These are phyloP conservation scores for Pipra filicauda DNA, from an alignment of 2,113 vertebrate species.

Conservation along the genomic window DNA sequence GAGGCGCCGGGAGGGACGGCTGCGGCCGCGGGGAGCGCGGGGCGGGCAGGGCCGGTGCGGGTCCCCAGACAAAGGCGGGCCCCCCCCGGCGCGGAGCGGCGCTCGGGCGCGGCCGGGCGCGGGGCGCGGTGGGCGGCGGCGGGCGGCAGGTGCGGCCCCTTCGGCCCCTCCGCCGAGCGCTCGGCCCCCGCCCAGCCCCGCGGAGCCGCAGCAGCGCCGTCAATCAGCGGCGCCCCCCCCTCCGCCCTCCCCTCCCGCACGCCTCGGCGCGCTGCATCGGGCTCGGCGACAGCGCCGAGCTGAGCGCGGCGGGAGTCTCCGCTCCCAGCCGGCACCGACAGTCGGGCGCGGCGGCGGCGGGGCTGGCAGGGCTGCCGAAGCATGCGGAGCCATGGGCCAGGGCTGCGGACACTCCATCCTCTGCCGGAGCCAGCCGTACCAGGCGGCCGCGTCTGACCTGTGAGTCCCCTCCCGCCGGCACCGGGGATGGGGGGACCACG, in stretches of 20 bases:
- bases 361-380: slow-evolving; percentile 54
- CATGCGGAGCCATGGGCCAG: slow-evolving; percentile 94
- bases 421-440: slow-evolving; percentile 91
- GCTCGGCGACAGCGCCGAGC: slow-evolving; percentile 73
- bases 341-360: not conserved
- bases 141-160: not conserved
- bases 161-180: not conserved
- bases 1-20: not conserved
- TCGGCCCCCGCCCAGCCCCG: not conserved
- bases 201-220: slow-evolving; percentile 6
- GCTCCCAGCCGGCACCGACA: not conserved
- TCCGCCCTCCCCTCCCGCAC: slow-evolving; percentile 21
- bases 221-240: not conserved
- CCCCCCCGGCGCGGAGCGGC: not conserved
- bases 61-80: not conserved
- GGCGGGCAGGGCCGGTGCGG: accelerated
- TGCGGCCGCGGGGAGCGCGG: not conserved
- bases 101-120: not conserved
- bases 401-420: slow-evolving; percentile 97
- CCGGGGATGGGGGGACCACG: not conserved
- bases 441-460: slow-evolving; percentile 84
- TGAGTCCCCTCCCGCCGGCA: slow-evolving; percentile 70
- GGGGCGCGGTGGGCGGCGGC: not conserved
- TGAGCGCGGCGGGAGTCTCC: not conserved
- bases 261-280: slow-evolving; percentile 56